These are phyloP conservation scores for Raja brachyura DNA, from an alignment of 2,113 vertebrate species.

Conservation along the genomic window DNA sequence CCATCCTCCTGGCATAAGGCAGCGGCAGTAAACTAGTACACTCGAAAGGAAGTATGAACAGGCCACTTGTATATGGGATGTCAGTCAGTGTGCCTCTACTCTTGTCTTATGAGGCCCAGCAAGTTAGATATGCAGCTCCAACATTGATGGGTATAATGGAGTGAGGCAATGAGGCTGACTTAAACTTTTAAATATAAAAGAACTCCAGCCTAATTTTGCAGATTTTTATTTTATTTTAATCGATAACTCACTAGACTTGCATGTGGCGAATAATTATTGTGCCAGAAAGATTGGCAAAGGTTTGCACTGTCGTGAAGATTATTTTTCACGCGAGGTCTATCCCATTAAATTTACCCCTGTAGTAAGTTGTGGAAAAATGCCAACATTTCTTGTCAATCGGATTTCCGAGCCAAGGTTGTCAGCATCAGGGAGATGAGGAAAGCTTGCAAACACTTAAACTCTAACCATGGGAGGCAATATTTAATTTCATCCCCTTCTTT, in stretches of 20 bases:
- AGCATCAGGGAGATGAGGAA: not conserved
- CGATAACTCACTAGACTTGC: not conserved
- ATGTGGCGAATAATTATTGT: not conserved
- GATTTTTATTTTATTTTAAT: no score
- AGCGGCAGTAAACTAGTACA: not conserved
- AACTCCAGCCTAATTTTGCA: not conserved
- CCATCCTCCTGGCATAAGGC: not conserved
- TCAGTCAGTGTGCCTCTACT: not conserved
- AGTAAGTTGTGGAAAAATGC: not conserved
- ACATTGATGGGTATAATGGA: not conserved
- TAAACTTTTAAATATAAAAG: not conserved
- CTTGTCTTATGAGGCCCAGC: not conserved
- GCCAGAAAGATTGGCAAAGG: not conserved
- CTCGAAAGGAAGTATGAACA: slow-evolving; percentile 6
- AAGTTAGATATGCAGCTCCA: not conserved
- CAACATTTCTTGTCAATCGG: not conserved
- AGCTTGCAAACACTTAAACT: not conserved
- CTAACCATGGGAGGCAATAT: not conserved
- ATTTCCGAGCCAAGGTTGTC: not conserved
- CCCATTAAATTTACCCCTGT: not conserved
- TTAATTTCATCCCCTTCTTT: slow-evolving; percentile 5
- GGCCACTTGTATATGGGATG: not conserved
- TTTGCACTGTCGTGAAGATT: not conserved
- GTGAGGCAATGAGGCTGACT: not conserved
- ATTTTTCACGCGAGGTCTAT: not conserved